phyloP scores from a whole-genome alignment of 2,113 vertebrate species.

The Carassius carassius region DNA sequence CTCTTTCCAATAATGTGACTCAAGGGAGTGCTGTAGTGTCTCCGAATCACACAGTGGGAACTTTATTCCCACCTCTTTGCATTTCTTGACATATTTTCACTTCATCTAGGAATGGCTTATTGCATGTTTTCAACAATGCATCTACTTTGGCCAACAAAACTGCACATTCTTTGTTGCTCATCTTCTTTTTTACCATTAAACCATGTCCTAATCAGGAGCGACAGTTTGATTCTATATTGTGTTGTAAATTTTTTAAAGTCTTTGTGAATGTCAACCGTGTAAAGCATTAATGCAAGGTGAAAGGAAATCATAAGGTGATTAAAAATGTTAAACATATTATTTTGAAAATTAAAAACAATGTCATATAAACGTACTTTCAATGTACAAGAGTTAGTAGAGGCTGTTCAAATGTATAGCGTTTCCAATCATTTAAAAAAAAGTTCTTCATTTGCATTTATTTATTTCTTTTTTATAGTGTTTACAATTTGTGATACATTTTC shows the following conservation, averaged over 20 bases:
- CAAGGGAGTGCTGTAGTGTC: slow-evolving; percentile 44
- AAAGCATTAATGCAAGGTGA: no score
- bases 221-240: neutral
- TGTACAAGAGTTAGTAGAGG: neutral
- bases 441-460: neutral
- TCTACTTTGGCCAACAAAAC: neutral
- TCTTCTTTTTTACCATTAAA: slow-evolving; percentile 20
- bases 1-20: slow-evolving; percentile 52
- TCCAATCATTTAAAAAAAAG: neutral
- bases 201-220: neutral
- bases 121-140: slow-evolving; percentile 1
- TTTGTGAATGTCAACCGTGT: neutral
- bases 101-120: slow-evolving; percentile 10
- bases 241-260: neutral
- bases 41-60: slow-evolving; percentile 35
- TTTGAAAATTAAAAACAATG: neutral
- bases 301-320: no score
- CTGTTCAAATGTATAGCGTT: neutral
- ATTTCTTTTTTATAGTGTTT: neutral
- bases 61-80: slow-evolving; percentile 8
- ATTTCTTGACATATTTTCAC: slow-evolving; percentile 2
- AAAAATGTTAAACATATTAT: no score
- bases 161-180: neutral
- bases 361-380: neutral
- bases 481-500: neutral